Percentiles rank a stretch among this genome's conserved stretches.
phyloP scores from a whole-genome alignment of 2,797 vertebrate species.

The Sebastes miniatus region DNA sequence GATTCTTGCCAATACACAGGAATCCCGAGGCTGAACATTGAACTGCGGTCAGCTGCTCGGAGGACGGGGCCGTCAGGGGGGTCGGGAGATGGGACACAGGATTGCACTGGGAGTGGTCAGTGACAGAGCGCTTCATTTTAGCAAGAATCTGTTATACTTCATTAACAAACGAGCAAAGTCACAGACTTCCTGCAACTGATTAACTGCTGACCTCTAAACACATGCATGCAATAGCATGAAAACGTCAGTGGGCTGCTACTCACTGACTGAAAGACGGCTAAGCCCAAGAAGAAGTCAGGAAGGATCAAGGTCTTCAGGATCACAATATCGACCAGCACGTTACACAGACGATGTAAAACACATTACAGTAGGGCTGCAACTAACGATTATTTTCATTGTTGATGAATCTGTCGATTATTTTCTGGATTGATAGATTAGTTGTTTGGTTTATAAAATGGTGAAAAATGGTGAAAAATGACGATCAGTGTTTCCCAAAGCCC shows the following conservation, averaged over 20 bases:
- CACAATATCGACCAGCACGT: background rate
- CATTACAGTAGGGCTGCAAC: background rate
- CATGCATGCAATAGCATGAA: background rate
- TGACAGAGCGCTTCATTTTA: constrained; percentile 1
- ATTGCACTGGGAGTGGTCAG: background rate
- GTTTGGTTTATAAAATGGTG: no score
- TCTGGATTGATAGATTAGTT: no score
- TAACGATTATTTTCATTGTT: no score
- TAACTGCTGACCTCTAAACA: constrained; percentile 3
- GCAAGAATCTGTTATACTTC: background rate
- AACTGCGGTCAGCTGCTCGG: constrained; percentile 30
- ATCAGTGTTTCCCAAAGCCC: no score
- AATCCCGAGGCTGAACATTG: background rate
- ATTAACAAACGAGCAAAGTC: background rate
- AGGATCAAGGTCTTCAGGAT: background rate
- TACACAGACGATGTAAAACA: background rate
- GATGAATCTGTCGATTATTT: no score
- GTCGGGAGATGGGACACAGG: background rate
- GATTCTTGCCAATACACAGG: background rate
- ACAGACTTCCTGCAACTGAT: constrained; percentile 1
- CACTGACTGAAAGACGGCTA: background rate
- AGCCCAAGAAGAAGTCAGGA: background rate
- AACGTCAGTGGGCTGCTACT: background rate
- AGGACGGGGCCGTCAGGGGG: background rate
- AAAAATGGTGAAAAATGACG: no score